Conservation (phyloP, 1,140 invertebrate genomes). For the Babylonia areolata region DNA sequence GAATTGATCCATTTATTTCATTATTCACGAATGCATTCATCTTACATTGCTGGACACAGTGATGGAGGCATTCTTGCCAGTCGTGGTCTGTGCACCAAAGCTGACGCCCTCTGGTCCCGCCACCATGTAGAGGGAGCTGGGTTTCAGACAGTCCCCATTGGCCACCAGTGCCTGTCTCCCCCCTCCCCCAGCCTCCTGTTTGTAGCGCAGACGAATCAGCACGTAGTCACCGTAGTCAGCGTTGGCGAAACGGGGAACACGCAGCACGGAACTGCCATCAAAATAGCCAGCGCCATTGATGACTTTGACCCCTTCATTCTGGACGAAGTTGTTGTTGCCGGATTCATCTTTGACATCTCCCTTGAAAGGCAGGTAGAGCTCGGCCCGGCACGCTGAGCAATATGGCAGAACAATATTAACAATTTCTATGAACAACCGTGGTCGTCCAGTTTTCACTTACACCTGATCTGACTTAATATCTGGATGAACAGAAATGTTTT, state of each 20-base stretch:
- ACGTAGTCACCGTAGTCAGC: conserved; percentile 54
- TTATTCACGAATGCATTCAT: neutral
- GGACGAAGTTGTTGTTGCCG: conserved; percentile 51
- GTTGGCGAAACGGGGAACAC: conserved; percentile 61
- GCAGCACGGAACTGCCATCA: conserved; percentile 55
- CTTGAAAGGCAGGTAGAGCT: conserved; percentile 57
- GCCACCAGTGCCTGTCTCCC: conserved; percentile 53
- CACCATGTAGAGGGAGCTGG: conserved; percentile 54
- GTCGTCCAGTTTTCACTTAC: too few relatives aligned
- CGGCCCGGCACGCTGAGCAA: conserved; percentile 56
- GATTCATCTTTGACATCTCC: conserved; percentile 51
- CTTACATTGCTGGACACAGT: conserved; percentile 44
- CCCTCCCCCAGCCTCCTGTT: conserved; percentile 39
- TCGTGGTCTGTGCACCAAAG: conserved; percentile 53
- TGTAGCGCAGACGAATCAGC: conserved; percentile 45
- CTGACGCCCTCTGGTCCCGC: conserved; percentile 71
- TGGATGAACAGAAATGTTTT: too few relatives aligned
- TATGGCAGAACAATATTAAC: too few relatives aligned
- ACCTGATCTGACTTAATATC: too few relatives aligned
- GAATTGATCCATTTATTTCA: too few relatives aligned
- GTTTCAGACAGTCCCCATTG: conserved; percentile 61
- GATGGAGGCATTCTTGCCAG: conserved; percentile 43
- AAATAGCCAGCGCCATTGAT: conserved; percentile 55
- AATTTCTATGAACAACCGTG: too few relatives aligned
- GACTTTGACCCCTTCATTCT: conserved; percentile 57